Evolutionary conservation across 2,113 vertebrate species (phyloP).

Genomic region (Tiliqua scincoides): DNA sequence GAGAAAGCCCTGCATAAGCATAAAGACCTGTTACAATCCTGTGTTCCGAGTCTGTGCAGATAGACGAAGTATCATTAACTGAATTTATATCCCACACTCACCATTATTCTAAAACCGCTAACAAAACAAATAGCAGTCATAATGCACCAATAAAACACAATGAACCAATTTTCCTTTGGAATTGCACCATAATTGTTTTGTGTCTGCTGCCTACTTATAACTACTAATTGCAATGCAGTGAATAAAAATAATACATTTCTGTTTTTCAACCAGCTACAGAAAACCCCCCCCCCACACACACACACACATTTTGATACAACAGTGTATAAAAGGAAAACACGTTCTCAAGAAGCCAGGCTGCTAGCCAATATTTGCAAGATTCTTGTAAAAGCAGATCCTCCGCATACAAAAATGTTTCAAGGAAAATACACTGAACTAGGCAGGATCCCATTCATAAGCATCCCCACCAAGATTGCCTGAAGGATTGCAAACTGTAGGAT

Average conservation of each 20-base stretch:
- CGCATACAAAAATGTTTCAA: conserved; percentile 3
- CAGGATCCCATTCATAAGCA: background rate
- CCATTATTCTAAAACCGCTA: background rate
- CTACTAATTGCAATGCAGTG: background rate
- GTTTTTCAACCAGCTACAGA: background rate
- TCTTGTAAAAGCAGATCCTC: conserved; percentile 12
- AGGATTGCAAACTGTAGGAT: conserved; percentile 29
- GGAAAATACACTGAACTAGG: background rate
- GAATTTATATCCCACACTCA: background rate
- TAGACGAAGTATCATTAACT: background rate
- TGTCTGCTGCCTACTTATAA: background rate
- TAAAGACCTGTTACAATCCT: background rate
- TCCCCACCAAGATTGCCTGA: background rate
- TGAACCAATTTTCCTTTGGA: background rate
- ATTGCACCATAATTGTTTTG: background rate
- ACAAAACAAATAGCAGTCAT: background rate
- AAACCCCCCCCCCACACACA: background rate
- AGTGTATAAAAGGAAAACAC: background rate
- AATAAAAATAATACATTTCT: background rate
- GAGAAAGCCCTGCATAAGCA: background rate
- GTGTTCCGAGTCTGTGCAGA: too few species aligned
- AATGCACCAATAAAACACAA: background rate
- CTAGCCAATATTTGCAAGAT: conserved; percentile 4
- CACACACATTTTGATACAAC: background rate
- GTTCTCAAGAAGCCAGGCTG: background rate